Evolutionary conservation across 2,888 invertebrate genomes (phyloP), one percentile per base, ranked within the genome.

Genomic region (Spisula subtruncata): DNA sequence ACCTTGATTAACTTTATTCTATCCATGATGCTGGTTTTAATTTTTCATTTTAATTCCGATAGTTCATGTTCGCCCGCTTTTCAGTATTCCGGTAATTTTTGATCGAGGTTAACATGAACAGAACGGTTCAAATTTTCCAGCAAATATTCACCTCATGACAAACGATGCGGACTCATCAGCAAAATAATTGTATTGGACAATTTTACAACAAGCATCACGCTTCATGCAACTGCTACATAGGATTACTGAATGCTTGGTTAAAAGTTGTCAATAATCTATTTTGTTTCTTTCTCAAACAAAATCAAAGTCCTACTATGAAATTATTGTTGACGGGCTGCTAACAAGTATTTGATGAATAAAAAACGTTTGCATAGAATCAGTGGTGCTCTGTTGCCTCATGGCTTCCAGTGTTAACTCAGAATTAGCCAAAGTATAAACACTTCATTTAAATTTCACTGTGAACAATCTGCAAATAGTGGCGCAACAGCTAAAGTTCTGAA

Each of bases 251-350:
- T 32, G 32, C 71, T 32, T 32, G 29, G 71, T 32, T 32, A 71
- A n/a, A 71, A 32, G n/a, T 32, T 71, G 29, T 71, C 71, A 71
- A 71, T 71, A 71, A 71, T n/a, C n/a, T n/a, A n/a, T n/a, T n/a
- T n/a, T n/a, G n/a, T n/a, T n/a, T n/a, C n/a, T n/a, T n/a, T n/a
- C n/a, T n/a, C n/a, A n/a, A n/a, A n/a, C n/a, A n/a, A n/a, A n/a
- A n/a, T n/a, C n/a, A n/a, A n/a, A n/a, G 4, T 29, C 29, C 32
- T 29, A 29, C 32, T 71, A 32, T 32, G 29, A 29, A 29, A 71
- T 32, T 29, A 71, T 16, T 71, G 71, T 71, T 71, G 71, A 29
- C 32, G 32, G 71, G 12, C 71, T 12, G 10, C 29, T n/a, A n/a
- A n/a, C n/a, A n/a, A n/a, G n/a, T n/a, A n/a, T n/a, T n/a, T n/a